Evolutionary conservation across 2,113 vertebrate genomes (phyloP), one percentile per base, ranked within the genome.

Genomic region (Thunnus maccoyii): DNA sequence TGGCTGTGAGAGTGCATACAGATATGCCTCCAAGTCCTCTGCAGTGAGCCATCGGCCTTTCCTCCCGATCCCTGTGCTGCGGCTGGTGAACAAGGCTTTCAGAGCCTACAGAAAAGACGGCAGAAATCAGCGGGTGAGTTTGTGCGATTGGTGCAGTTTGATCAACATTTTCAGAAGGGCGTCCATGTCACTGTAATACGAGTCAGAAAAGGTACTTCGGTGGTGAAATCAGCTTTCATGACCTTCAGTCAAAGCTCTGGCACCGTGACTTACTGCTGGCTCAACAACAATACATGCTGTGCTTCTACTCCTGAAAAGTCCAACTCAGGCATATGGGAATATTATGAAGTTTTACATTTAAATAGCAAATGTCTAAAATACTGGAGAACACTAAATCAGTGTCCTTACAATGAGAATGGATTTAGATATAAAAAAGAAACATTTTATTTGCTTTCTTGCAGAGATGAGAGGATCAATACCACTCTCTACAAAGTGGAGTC

Each of bases 1-100:
- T 0, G 98, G 98, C 92, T 99, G 98, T 51, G 98, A 99, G 76
- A 99, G 96, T 47, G 97, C 93, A 47, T 99, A 99, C 76, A 99
- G 87, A 71, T 99, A 99, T 63, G 98, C 97, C 93, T 99, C 98
- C 69, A 99, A 88, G 81, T 99, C 98, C 85, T 99, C 98, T 22
- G 94, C 87, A 54, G 97, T 97, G 76, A 99, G 94, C 92, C 90
- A 96, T 15, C 95, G 96, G 32, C 97, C 97, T 93, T 97, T 98
- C 76, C 93, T 95, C 58, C 96, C 96, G 52, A 98, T 97, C 78
- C 97, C 97, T 70, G 97, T 98, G 78, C 90, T 95, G 25, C 95
- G 96, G 91, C 97, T 98, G 72, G 97, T 98, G 91, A 99, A 99
- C 83, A 99, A 93, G 78, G 94, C 94, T 93, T 97, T 99, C 85